Conservation (phyloP, 2,797 vertebrate species). For the Poeciliopsis gracilis region DNA sequence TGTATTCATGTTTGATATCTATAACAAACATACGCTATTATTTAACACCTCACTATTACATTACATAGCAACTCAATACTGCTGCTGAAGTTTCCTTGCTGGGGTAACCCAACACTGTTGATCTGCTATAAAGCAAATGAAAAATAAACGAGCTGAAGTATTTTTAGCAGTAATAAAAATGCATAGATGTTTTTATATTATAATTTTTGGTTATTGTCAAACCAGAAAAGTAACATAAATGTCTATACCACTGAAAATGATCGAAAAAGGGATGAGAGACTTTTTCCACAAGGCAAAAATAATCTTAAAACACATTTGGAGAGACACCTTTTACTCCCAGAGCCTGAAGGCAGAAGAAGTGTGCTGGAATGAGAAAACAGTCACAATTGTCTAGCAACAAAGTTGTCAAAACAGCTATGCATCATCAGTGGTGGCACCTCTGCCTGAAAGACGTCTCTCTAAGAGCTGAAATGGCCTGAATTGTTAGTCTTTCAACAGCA, state of each 20-base stretch:
- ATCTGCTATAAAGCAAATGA: background rate
- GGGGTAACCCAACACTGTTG: background rate
- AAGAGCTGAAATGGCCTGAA: background rate
- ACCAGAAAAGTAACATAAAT: background rate
- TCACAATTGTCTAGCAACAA: background rate
- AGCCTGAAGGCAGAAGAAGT: background rate
- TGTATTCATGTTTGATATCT: background rate
- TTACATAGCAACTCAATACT: conserved; percentile 1
- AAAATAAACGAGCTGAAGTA: background rate
- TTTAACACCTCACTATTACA: background rate
- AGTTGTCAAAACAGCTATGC: conserved; percentile 2
- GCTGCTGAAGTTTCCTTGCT: background rate
- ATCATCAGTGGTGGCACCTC: background rate
- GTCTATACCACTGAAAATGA: background rate
- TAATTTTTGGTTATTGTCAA: background rate
- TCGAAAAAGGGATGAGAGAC: background rate
- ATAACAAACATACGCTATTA: background rate
- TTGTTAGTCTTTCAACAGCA: background rate
- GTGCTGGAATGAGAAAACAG: background rate
- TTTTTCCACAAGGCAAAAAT: background rate
- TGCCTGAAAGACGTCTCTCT: background rate
- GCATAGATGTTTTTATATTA: background rate
- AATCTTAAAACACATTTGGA: background rate
- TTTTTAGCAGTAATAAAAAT: background rate
- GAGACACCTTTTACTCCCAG: background rate